Percentiles rank a stretch among this genome's conserved stretches.
phyloP scores from a whole-genome alignment of 2,888 invertebrate genomes.

The Mechanitis messenoides region DNA sequence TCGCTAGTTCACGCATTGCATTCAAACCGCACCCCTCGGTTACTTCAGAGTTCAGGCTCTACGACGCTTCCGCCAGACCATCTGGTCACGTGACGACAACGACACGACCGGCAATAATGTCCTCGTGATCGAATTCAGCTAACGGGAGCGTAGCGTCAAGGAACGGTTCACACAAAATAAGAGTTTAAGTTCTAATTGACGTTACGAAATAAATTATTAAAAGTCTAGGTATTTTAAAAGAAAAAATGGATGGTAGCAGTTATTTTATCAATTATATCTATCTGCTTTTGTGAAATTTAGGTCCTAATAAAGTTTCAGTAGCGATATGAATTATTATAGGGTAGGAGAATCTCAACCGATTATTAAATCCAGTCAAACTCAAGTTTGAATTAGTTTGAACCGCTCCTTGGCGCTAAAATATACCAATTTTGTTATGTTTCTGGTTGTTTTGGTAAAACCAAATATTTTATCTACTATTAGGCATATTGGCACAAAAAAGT shows the following conservation, averaged over 20 bases:
- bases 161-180: slow-evolving; percentile 25
- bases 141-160: slow-evolving; percentile 28
- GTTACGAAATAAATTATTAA: background rate
- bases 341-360: slow-evolving; percentile 7
- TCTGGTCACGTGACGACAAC: slow-evolving; percentile 12
- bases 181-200: background rate
- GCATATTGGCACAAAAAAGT: slow-evolving; percentile 78
- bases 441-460: slow-evolving; percentile 67
- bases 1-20: slow-evolving; percentile 40
- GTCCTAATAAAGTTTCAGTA: slow-evolving; percentile 3
- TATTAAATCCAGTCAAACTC: slow-evolving; percentile 5
- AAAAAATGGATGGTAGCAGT: slow-evolving; percentile 9
- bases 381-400: slow-evolving; percentile 21
- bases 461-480: slow-evolving; percentile 71
- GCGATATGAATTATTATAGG: slow-evolving; percentile 3
- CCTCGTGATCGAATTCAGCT: slow-evolving; percentile 29
- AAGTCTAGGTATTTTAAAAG: background rate
- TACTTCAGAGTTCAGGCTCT: slow-evolving; percentile 28
- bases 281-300: slow-evolving; percentile 9
- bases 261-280: slow-evolving; percentile 9
- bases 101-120: background rate
- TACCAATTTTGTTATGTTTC: slow-evolving; percentile 35
- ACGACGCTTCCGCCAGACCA: slow-evolving; percentile 15
- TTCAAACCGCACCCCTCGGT: slow-evolving; percentile 19
- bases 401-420: slow-evolving; percentile 29